Conservation (phyloP, 2,888 invertebrate species). For the Chymomyza procnemis region DNA sequence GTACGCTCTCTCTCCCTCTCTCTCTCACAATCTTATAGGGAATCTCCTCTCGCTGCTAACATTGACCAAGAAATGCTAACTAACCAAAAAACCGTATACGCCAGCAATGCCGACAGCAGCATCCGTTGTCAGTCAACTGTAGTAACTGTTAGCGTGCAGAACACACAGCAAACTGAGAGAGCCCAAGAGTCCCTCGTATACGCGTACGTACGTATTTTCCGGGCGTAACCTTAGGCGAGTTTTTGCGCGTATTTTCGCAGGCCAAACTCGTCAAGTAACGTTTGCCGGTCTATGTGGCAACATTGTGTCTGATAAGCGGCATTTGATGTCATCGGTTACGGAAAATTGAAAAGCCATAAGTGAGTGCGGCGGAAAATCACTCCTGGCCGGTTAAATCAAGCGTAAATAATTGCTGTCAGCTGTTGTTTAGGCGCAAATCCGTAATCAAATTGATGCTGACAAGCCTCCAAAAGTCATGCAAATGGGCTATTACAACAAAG, state of each 20-base stretch:
- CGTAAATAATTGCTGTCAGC: conserved; percentile 30
- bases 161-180: conserved; percentile 45
- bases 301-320: conserved; percentile 25
- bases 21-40: background rate
- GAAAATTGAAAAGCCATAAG: background rate
- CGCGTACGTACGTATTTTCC: background rate
- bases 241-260: background rate
- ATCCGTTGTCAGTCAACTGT: conserved; percentile 57
- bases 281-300: background rate
- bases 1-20: conserved; percentile 4
- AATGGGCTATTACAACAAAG: background rate
- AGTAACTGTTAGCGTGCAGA: conserved; percentile 69
- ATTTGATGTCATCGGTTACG: background rate
- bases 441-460: conserved; percentile 26
- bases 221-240: background rate
- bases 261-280: background rate
- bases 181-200: background rate
- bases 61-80: conserved; percentile 61
- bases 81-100: conserved; percentile 29
- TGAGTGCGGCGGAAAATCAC: background rate
- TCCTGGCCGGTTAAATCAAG: conserved; percentile 23
- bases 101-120: conserved; percentile 17
- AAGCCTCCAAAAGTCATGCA: conserved; percentile 14
- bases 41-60: conserved; percentile 40
- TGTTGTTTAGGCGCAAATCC: conserved; percentile 15